Conservation (phyloP, 2,113 vertebrate genomes). For the Bettongia penicillata region DNA sequence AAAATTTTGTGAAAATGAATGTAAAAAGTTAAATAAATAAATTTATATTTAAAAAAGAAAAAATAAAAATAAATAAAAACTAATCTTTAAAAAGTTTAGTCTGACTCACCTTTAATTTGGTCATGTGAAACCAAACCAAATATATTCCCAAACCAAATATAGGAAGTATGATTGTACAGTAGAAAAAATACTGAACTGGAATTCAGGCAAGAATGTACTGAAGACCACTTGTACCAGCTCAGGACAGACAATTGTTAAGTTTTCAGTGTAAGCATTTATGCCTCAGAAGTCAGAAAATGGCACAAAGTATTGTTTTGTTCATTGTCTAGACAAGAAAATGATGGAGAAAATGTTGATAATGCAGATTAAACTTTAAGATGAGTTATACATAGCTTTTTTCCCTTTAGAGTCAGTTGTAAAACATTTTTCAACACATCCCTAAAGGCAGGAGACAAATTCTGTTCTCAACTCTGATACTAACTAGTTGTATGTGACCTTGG, state of each 20-base stretch:
- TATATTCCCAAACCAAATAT: not conserved
- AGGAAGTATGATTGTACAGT: not conserved
- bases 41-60: no score
- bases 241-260: not conserved
- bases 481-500: not conserved
- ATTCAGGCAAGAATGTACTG: not conserved
- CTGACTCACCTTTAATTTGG: not conserved
- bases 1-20: no score
- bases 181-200: not conserved
- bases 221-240: not conserved
- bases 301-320: not conserved
- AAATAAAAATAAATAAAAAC: no score
- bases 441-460: constrained; percentile 16
- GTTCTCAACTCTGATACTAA: not conserved
- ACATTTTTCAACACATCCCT: not conserved
- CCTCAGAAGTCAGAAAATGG: not conserved
- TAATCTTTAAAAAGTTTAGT: not conserved
- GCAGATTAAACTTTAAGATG: no score
- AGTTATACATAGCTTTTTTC: not conserved
- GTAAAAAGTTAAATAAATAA: no score
- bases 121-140: not conserved
- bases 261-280: not conserved
- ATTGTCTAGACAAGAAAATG: not conserved
- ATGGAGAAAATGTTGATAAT: not conserved
- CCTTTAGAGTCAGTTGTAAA: not conserved